phyloP scores from a whole-genome alignment of 2,113 vertebrate genomes.

The Propithecus coquereli region DNA sequence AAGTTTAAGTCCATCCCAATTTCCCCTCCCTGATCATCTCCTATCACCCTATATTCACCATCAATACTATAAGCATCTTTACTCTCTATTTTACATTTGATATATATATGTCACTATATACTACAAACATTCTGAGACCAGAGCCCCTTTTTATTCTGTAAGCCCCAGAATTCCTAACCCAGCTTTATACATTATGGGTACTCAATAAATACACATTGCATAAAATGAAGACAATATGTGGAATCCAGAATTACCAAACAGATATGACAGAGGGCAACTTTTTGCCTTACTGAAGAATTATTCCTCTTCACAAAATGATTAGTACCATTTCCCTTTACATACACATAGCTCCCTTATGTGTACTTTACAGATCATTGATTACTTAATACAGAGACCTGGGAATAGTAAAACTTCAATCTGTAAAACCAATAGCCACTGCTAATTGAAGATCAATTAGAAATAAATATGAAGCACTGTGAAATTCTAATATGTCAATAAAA shows the following conservation, averaged over 20 bases:
- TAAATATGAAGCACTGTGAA: slow-evolving; percentile 14
- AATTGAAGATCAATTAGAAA: slow-evolving; percentile 53
- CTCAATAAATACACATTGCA: neutral
- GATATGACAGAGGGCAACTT: neutral
- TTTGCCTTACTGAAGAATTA: neutral
- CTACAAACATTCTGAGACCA: neutral
- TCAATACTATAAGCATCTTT: neutral
- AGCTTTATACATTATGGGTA: neutral
- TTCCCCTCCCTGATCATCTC: neutral
- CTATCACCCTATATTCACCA: neutral
- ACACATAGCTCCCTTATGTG: neutral
- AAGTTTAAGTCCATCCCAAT: neutral
- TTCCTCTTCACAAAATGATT: slow-evolving; percentile 28
- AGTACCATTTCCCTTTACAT: neutral
- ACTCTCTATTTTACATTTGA: neutral
- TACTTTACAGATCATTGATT: neutral
- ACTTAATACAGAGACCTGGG: neutral
- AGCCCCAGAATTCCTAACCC: neutral
- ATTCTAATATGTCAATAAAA: slow-evolving; percentile 18
- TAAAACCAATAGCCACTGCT: slow-evolving; percentile 2
- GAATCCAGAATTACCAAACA: neutral
- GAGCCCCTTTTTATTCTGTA: slow-evolving; percentile 24
- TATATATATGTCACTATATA: neutral
- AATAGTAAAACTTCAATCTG: slow-evolving; percentile 9
- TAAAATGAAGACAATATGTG: slow-evolving; percentile 29